Conservation (phyloP, 1,140 invertebrate genomes). For the Propsilocerus akamusi region DNA sequence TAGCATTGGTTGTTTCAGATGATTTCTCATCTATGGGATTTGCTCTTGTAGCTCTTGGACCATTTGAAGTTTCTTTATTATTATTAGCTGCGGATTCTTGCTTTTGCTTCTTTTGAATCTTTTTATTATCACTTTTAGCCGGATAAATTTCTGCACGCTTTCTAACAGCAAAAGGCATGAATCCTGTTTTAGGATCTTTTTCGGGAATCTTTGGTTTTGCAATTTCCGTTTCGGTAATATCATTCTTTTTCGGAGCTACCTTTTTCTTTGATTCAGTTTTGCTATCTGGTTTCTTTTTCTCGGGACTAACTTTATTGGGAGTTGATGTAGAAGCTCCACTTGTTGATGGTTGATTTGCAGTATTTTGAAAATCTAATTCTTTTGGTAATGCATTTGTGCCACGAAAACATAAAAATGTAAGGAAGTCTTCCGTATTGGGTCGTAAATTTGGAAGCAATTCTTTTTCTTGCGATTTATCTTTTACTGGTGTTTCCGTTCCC, state of each 20-base stretch:
- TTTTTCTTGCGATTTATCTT: slow-evolving; percentile 21
- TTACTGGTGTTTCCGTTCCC: slow-evolving; percentile 18
- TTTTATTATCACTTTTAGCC: slow-evolving; percentile 5
- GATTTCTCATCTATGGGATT: slow-evolving; percentile 11
- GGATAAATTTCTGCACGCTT: slow-evolving; percentile 26
- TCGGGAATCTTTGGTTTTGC: neutral
- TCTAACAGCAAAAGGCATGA: slow-evolving; percentile 31
- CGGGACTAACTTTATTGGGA: neutral
- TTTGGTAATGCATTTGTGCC: slow-evolving; percentile 56
- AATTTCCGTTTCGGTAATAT: neutral
- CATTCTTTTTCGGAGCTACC: slow-evolving; percentile 5
- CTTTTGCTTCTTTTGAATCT: slow-evolving; percentile 9
- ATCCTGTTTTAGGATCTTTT: slow-evolving; percentile 9
- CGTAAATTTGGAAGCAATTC: slow-evolving; percentile 44
- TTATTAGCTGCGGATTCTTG: slow-evolving; percentile 7
- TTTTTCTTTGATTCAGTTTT: slow-evolving; percentile 2
- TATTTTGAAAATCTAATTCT: slow-evolving; percentile 55
- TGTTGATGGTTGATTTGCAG: slow-evolving; percentile 5
- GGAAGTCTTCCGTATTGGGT: slow-evolving; percentile 77
- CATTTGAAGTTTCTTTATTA: slow-evolving; percentile 17
- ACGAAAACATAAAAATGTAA: slow-evolving; percentile 75
- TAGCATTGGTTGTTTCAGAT: slow-evolving; percentile 5
- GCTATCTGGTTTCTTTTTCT: slow-evolving; percentile 5
- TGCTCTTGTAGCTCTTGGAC: slow-evolving; percentile 13
- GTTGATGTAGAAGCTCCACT: slow-evolving; percentile 5